A percentile compares a stretch with the other conserved stretches of the same genome.
Evolutionary conservation across 2,113 vertebrate genomes (phyloP).

Genomic region (Plecotus auritus): DNA sequence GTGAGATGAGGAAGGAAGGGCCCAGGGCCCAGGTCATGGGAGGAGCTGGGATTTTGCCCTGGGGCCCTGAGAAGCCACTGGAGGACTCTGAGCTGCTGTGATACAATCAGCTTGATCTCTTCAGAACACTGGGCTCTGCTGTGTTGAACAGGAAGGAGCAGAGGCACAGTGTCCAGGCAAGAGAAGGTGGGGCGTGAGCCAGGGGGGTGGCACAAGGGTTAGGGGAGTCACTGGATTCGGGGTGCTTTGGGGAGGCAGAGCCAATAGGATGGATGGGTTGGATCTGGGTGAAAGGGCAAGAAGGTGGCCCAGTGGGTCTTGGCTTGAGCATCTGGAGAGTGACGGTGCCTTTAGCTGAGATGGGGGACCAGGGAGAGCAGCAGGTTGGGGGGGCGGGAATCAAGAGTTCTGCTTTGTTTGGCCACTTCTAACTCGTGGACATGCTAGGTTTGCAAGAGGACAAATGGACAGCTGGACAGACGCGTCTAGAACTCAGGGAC

Average conservation of each 20-base stretch:
- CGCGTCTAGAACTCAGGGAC: not conserved
- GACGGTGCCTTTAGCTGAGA: not conserved
- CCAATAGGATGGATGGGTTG: not conserved
- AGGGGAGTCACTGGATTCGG: not conserved
- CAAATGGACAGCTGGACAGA: not conserved
- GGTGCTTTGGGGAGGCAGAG: not conserved
- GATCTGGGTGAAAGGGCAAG: not conserved
- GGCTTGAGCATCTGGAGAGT: not conserved
- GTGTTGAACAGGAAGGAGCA: not conserved
- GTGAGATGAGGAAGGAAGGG: not conserved
- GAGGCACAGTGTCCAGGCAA: not conserved
- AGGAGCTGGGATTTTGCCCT: not conserved
- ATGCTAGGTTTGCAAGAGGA: not conserved
- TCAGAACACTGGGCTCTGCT: not conserved
- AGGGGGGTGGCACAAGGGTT: not conserved
- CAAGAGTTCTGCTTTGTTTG: not conserved
- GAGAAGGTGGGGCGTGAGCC: not conserved
- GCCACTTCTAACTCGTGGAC: too few relatives aligned
- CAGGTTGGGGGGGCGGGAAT: not conserved
- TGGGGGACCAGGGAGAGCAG: not conserved
- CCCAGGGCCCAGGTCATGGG: accelerated
- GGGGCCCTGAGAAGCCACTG: not conserved
- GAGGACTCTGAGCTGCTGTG: not conserved
- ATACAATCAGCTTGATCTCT: not conserved
- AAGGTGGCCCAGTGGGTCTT: not conserved